Evolutionary conservation across 2,888 invertebrate species (phyloP).

Genomic region (Himalopsyche japonica): DNA sequence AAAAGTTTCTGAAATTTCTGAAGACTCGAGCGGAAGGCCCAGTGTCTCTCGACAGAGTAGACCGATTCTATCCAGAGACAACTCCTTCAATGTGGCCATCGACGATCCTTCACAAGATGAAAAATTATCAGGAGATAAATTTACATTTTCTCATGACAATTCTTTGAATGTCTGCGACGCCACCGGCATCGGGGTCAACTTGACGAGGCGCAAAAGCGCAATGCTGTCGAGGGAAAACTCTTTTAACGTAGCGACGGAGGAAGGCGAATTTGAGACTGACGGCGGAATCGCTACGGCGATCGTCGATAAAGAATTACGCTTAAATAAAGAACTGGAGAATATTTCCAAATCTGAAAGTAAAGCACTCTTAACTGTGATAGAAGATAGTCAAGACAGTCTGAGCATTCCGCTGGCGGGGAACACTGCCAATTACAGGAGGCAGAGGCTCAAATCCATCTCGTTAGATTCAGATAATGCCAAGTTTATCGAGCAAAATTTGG

Average conservation of each 20-base stretch:
- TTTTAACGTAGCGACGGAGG: background rate
- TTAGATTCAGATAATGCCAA: constrained; percentile 62
- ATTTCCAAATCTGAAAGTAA: background rate
- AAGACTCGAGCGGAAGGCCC: background rate
- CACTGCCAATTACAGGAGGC: constrained; percentile 54
- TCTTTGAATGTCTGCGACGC: background rate
- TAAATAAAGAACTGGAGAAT: background rate
- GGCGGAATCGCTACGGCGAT: background rate
- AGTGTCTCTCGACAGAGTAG: background rate
- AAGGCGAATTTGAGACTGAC: constrained; percentile 25
- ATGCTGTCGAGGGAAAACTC: constrained; percentile 5
- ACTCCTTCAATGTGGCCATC: background rate
- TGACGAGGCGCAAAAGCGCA: background rate
- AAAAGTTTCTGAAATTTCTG: background rate
- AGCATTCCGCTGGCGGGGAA: constrained; percentile 11
- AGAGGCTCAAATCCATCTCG: constrained; percentile 61
- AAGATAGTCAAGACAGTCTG: constrained; percentile 27
- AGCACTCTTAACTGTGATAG: background rate
- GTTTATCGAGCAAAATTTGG: constrained; percentile 62
- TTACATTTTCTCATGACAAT: background rate
- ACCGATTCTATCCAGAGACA: background rate
- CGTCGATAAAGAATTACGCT: background rate
- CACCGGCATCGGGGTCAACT: background rate
- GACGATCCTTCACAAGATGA: background rate
- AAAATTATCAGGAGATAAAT: background rate